A percentile compares a stretch with the other conserved stretches of the same genome.
Conservation (phyloP, 2,888 invertebrate species). For the Acronicta alni region DNA sequence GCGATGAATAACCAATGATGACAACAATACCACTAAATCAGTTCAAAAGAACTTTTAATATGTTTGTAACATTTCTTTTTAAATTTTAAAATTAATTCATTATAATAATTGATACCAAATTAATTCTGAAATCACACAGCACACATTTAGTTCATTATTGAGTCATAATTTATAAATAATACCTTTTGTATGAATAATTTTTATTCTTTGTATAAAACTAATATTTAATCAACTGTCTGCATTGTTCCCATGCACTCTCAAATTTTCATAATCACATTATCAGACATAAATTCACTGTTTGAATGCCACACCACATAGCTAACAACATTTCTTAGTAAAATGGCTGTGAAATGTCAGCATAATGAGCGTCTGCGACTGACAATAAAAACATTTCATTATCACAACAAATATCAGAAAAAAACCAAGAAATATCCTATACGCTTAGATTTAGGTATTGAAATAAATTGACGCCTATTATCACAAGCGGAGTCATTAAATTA, state of each 20-base stretch:
- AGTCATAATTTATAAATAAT: slow-evolving; percentile 32
- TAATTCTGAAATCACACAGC: background rate
- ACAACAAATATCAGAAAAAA: too few species aligned
- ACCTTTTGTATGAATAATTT: slow-evolving; percentile 25
- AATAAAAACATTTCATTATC: slow-evolving; percentile 5
- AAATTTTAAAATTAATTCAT: too few species aligned
- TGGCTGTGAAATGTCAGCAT: slow-evolving; percentile 13
- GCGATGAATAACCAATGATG: too few species aligned
- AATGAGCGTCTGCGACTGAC: background rate
- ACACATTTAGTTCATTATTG: slow-evolving; percentile 18
- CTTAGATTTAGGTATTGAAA: background rate
- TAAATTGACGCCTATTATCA: background rate
- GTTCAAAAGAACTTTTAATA: too few species aligned
- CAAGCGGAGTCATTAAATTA: too few species aligned
- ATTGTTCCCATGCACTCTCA: background rate
- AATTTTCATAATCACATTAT: background rate
- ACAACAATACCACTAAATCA: too few species aligned
- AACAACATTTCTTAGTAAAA: slow-evolving; percentile 6
- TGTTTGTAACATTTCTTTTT: too few species aligned
- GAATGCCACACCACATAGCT: slow-evolving; percentile 41
- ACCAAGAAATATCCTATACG: background rate
- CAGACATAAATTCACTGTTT: slow-evolving; percentile 42
- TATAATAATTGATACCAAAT: too few species aligned
- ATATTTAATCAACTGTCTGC: too few species aligned
- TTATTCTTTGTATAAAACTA: background rate